Base-by-base conservation (phyloP, 37 sponge, comb jelly and placozoan species). In the Haliclona indistincta region DNA sequence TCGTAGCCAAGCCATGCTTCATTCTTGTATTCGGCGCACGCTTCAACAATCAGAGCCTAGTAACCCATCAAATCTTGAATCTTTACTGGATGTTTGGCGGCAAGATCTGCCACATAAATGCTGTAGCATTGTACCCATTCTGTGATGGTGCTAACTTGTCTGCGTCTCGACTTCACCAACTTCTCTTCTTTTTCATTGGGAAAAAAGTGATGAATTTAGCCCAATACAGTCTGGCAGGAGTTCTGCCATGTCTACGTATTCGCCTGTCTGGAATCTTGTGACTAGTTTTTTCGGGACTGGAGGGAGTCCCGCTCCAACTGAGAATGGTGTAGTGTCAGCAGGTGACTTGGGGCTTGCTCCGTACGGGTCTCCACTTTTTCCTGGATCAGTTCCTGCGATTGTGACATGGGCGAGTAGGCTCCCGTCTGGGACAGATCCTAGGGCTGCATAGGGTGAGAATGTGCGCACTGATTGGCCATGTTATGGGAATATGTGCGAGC, bases 1-100 rank as follows among this genome's bases (percentile, higher is more conserved):
- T 67, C 68, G 11, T 67, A 67, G 3, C 68, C 68, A 2, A 67
- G 41, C 68, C 68, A 42, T 26, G 7, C 44, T 20, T 67, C 68
- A 4, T 45, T 2, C 13, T 30, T 25, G 44, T 67, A 67, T 45
- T 67, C 68, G 26, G 22, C 20, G 68, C 44, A 39, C 2, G 68
- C 68, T 41, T 67, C 68, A 2, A 67, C 19, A 2, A 67, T 49
- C n/a, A n/a, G n/a, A 17, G 52, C 11, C 52, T 49, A 17, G 17
- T 49, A 49, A 17, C 52, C 52, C 11, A 49, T n/a, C n/a, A n/a
- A n/a, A n/a, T n/a, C n/a, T n/a, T n/a, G n/a, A n/a, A n/a, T 49
- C 30, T 71, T 71, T 33, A 26, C 20, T 1, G 54, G 54, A 32
- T 71, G 71, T 1, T 49, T 71, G 32, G 32, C 29, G 7, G 61